phyloP scores from a whole-genome alignment of 2,797 vertebrate genomes.

The Epinephelus awoara region DNA sequence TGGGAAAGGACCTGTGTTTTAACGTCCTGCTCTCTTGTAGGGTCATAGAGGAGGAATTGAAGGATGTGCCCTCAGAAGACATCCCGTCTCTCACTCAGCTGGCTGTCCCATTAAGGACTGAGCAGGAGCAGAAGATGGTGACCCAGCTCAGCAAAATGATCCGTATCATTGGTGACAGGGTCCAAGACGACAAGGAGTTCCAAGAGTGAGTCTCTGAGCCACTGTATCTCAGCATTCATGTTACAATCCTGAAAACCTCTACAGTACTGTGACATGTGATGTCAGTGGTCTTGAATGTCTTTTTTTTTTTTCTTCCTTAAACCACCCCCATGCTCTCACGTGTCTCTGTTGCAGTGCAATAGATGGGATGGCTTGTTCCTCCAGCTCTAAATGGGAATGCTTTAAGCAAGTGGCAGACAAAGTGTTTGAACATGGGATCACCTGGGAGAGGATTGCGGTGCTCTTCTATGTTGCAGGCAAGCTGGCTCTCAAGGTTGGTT shows the following conservation, averaged over 20 bases:
- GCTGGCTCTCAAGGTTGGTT: slow-evolving; percentile 74
- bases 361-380: slow-evolving; percentile 58
- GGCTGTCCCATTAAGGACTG: slow-evolving; percentile 11
- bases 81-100: slow-evolving; percentile 16
- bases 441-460: slow-evolving; percentile 81
- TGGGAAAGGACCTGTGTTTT: not conserved
- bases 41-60: slow-evolving; percentile 74
- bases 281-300: not conserved
- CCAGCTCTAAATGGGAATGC: slow-evolving; percentile 34
- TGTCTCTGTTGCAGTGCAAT: slow-evolving; percentile 56
- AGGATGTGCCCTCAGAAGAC: slow-evolving; percentile 21
- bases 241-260: not conserved
- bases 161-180: slow-evolving; percentile 70
- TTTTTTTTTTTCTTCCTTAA: not conserved
- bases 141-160: slow-evolving; percentile 69
- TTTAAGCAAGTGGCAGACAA: slow-evolving; percentile 58
- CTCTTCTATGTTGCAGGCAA: slow-evolving; percentile 80
- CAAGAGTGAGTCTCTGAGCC: slow-evolving; percentile 70
- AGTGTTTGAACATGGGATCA: slow-evolving; percentile 74
- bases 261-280: not conserved
- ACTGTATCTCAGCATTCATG: not conserved
- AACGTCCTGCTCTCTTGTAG: slow-evolving; percentile 43
- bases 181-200: slow-evolving; percentile 67
- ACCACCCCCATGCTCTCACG: not conserved
- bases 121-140: slow-evolving; percentile 67